Evolutionary conservation across 2,888 invertebrate genomes (phyloP), one percentile per base, ranked within the genome.

Genomic region (Tenthredo notha): DNA sequence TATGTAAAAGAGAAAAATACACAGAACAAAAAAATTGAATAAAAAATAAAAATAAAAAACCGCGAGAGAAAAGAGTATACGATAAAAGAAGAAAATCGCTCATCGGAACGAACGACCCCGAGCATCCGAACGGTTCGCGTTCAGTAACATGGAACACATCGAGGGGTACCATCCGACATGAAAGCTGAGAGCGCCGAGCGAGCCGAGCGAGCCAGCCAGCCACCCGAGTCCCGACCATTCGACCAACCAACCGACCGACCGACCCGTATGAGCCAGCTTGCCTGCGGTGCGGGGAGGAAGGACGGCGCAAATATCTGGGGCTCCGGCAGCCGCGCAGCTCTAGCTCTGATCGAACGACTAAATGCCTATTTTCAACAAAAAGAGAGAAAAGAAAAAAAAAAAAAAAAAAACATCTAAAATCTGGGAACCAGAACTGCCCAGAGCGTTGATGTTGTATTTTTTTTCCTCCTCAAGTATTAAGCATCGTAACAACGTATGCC

Each of bases 281-380:
- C 85, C 87, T 87, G 87, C 85, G 65, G 86, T 86, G 87, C 86
- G 84, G 86, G 85, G 80, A 84, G 84, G 85, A 89, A 91, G 91
- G 91, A 91, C 91, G 92, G 91, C 92, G 92, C 93, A 93, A 93
- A 93, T 93, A 93, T 92, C 92, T 92, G 93, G 93, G 93, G 93
- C 93, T 93, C 93, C 92, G 91, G 92, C 92, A 90, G 90, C 91
- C 91, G 90, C 91, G 90, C 92, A 90, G 90, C 91, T 90, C 92
- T 91, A 90, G 90, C 91, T 90, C 90, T 91, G 91, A 92, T 92
- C 92, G 92, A 92, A 91, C 92, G 83, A 70, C 70, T 83, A 83
- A 83, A 83, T 65, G 65, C 67, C 70, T 70, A 67, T 65, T 83
- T 83, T 83, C 47, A 65, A 83, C 83, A 83, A 83, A 83, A 83